phyloP scores from a whole-genome alignment of 2,888 invertebrate genomes.

The Amitus sp. region DNA sequence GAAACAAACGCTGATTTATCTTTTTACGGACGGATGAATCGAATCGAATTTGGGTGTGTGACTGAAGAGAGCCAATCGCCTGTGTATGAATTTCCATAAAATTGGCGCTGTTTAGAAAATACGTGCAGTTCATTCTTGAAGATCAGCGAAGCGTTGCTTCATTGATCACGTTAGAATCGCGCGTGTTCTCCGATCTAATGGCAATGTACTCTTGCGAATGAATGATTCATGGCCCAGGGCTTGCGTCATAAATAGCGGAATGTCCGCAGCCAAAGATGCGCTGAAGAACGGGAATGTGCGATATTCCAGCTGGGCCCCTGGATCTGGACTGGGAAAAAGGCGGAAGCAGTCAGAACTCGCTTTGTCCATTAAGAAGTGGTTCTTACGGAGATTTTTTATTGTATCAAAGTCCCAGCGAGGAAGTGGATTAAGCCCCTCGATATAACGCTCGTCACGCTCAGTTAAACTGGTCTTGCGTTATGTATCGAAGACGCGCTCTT shows the following conservation, averaged over 20 bases:
- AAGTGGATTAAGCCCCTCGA: constrained; percentile 12
- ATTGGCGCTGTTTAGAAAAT: too few relatives aligned
- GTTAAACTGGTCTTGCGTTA: constrained; percentile 30
- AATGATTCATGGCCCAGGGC: constrained; percentile 34
- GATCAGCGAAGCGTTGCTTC: too few relatives aligned
- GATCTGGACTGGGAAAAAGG: constrained; percentile 39
- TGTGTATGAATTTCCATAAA: too few relatives aligned
- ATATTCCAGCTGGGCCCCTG: constrained; percentile 19
- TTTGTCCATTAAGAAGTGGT: constrained; percentile 60
- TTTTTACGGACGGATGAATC: too few relatives aligned
- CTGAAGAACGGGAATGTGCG: constrained; percentile 22
- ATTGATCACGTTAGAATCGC: too few relatives aligned
- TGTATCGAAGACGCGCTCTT: constrained; percentile 11
- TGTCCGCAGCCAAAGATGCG: constrained; percentile 26
- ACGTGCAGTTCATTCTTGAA: too few relatives aligned
- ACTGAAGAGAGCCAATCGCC: too few relatives aligned
- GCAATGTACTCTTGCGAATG: constrained; percentile 21
- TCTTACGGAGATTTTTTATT: constrained; percentile 36
- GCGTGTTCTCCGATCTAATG: background rate
- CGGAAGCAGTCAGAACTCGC: constrained; percentile 60
- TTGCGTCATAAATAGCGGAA: constrained; percentile 28
- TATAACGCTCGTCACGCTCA: constrained; percentile 36
- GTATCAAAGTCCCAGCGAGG: constrained; percentile 19
- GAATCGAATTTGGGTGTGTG: too few relatives aligned
- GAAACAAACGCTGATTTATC: too few relatives aligned